Evolutionary conservation across 2,113 vertebrate genomes (phyloP), one percentile per base, ranked within the genome.

Genomic region (Mormyrus iriodes): DNA sequence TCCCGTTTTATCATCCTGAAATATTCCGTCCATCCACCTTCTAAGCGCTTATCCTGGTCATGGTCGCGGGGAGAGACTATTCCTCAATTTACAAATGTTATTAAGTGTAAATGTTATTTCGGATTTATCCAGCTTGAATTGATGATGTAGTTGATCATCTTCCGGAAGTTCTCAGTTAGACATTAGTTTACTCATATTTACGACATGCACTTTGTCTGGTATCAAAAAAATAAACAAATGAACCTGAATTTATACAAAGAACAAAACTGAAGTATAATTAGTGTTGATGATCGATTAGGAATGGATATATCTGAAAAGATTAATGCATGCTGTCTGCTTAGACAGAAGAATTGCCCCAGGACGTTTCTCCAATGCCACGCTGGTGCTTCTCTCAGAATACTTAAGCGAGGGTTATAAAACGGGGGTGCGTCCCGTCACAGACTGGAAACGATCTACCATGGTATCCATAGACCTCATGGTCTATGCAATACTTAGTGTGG

Each of bases 401-500:
- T 93, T 99, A 90, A 96, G 97, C 61, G 61, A 95, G 0, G 95
- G 93, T 8, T 99, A 99, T 90, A 96, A 96, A 91, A 99, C 97
- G 90, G 97, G 95, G 0, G 97, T 97, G 19, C 95, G 98, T 46
- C 98, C 98, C 0, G 98, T 99, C 73, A 93, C 92, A 3, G 95
- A 99, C 96, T 99, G 98, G 98, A 94, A 97, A 84, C 95, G 93
- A 0, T 96, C 97, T 6, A 99, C 97, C 3, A 95, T 92, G 0
- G 96, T 99, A 88, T 94, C 96, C 91, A 97, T 99, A 0, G 98
- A 99, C 24, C 94, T 99, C 88, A 99, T 99, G 94, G 94, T 99
- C 84, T 99, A 99, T 0, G 97, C 98, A 86, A 99, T 99, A 91
- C 97, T 99, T 89, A 97, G 92, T 0, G 98, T 99, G 97, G 98